phyloP scores from a whole-genome alignment of 2,797 vertebrate genomes.

The Scolopax rusticola region DNA sequence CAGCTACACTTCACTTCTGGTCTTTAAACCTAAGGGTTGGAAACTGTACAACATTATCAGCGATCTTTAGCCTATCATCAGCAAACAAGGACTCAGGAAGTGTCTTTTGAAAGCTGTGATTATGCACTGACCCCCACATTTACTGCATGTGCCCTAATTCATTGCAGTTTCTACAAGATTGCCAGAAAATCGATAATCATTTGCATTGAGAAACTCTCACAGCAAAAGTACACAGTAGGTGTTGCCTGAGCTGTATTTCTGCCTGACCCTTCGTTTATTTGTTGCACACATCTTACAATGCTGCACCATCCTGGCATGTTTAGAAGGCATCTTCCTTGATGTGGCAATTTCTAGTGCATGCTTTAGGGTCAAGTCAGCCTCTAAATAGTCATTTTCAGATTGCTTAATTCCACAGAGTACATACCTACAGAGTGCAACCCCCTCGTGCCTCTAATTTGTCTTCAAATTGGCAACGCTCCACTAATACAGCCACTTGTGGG shows the following conservation, averaged over 20 bases:
- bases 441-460: background rate
- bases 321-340: background rate
- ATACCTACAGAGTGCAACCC: fast-evolving
- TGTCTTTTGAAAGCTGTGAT: constrained; percentile 20
- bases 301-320: background rate
- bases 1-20: background rate
- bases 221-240: background rate
- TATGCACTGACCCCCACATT: constrained; percentile 39
- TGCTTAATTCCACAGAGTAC: background rate
- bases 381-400: background rate
- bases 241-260: background rate
- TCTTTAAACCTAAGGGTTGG: background rate
- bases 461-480: background rate
- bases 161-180: background rate
- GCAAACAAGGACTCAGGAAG: constrained; percentile 11
- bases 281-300: background rate
- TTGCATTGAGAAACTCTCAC: constrained; percentile 33
- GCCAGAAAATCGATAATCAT: constrained; percentile 28
- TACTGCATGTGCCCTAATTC: constrained; percentile 3
- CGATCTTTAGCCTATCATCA: constrained; percentile 23
- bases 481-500: background rate
- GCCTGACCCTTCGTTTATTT: background rate
- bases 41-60: background rate
- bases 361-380: background rate
- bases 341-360: background rate